These are phyloP conservation scores for Glaucidium brasilianum DNA, from an alignment of 2,113 vertebrate genomes.

Conservation along the genomic window DNA sequence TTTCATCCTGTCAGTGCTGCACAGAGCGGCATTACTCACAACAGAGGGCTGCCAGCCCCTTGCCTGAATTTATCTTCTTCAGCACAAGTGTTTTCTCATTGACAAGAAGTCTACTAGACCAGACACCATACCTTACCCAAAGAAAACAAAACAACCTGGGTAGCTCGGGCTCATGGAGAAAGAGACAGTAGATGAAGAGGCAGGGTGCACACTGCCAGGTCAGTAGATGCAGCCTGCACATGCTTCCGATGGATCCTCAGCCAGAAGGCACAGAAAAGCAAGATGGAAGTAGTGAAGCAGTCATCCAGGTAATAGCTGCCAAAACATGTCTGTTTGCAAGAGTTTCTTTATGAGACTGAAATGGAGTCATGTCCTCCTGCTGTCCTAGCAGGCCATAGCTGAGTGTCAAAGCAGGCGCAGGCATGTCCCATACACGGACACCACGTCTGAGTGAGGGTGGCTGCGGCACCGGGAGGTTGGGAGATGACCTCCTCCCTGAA, in stretches of 20 bases:
- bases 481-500: background rate
- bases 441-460: rapidly evolving
- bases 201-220: rapidly evolving
- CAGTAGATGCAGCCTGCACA: background rate
- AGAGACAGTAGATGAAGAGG: background rate
- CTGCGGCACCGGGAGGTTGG: background rate
- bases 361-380: background rate
- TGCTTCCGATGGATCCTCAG: background rate
- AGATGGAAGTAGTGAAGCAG: background rate
- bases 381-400: background rate
- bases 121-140: background rate
- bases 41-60: background rate
- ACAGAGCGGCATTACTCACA: background rate
- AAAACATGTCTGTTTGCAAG: background rate
- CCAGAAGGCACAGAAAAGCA: background rate
- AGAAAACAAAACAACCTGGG: background rate
- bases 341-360: background rate
- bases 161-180: rapidly evolving
- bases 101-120: background rate
- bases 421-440: background rate
- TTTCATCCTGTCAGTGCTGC: background rate
- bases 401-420: background rate
- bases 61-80: background rate
- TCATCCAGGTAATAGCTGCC: background rate
- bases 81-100: background rate